phyloP scores from a whole-genome alignment of 2,113 vertebrate genomes.

The Carettochelys insculpta region DNA sequence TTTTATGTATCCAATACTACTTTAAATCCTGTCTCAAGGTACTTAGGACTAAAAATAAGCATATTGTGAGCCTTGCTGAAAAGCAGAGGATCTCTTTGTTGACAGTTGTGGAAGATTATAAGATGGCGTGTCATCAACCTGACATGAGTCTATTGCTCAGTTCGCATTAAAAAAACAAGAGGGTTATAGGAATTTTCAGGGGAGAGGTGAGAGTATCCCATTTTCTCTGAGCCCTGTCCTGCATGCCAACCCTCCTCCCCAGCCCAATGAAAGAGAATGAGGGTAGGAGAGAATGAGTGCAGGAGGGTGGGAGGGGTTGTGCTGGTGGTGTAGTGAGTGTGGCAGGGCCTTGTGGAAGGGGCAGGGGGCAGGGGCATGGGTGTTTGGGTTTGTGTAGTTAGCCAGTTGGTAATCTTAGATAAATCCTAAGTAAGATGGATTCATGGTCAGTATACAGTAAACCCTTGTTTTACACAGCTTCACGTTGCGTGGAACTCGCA shows the following conservation, averaged over 20 bases:
- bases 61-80: neutral
- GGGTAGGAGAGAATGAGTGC: too few relatives aligned
- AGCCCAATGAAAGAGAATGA: too few relatives aligned
- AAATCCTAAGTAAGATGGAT: neutral
- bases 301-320: too few relatives aligned
- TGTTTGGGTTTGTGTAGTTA: too few relatives aligned
- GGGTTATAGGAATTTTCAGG: neutral
- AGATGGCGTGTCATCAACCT: neutral
- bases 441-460: neutral
- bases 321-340: too few relatives aligned
- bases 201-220: neutral
- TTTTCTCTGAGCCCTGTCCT: neutral
- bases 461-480: too few relatives aligned
- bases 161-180: neutral
- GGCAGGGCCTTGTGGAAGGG: too few relatives aligned
- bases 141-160: neutral
- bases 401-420: neutral
- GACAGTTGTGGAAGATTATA: neutral
- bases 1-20: neutral
- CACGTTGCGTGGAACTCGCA: too few relatives aligned
- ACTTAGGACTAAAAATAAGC: neutral
- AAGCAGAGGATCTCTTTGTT: neutral
- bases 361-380: too few relatives aligned
- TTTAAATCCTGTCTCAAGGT: neutral
- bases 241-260: too few relatives aligned